Evolutionary conservation across 2,888 invertebrate species (phyloP), one percentile per base, ranked within the genome.

Genomic region (Leucoma salicis): DNA sequence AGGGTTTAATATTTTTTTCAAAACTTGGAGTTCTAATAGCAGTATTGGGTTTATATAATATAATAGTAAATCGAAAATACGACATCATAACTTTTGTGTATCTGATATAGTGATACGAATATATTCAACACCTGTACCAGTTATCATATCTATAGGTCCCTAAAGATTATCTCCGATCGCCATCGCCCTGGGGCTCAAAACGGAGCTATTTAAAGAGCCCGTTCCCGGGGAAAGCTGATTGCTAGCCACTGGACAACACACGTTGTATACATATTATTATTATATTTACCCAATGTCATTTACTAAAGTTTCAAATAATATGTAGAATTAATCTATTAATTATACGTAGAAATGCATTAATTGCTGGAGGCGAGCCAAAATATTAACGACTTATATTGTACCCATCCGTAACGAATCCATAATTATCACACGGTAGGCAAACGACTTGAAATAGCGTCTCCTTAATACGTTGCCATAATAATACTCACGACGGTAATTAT

Each of bases 71-170:
- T n/a, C n/a, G n/a, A n/a, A n/a, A n/a, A n/a, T n/a, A n/a, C n/a
- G n/a, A n/a, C n/a, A n/a, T n/a, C n/a, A n/a, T n/a, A n/a, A n/a
- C n/a, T n/a, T n/a, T n/a, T n/a, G n/a, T n/a, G n/a, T n/a, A n/a
- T n/a, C n/a, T n/a, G n/a, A n/a, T n/a, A n/a, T n/a, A n/a, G n/a
- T n/a, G n/a, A n/a, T n/a, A n/a, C n/a, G n/a, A n/a, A n/a, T n/a
- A 54, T 52, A 63, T 70, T 68, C 70, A 61, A 58, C 54, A 53
- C 43, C 51, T 53, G 33, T 53, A 56, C 53, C 58, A 57, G 46
- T 64, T 62, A 63, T 66, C 71, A 71, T 72, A n/a, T n/a, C n/a
- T n/a, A 65, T 70, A 62, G 68, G 69, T 57, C 59, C 56, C 60
- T 53, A 65, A 63, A 66, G 55, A 65, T 72, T 65, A 69, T 69